Percentiles rank a stretch among this genome's conserved stretches.
These are phyloP conservation scores for Drosophila varians DNA, from an alignment of 1,140 invertebrate genomes.

Conservation along the genomic window DNA sequence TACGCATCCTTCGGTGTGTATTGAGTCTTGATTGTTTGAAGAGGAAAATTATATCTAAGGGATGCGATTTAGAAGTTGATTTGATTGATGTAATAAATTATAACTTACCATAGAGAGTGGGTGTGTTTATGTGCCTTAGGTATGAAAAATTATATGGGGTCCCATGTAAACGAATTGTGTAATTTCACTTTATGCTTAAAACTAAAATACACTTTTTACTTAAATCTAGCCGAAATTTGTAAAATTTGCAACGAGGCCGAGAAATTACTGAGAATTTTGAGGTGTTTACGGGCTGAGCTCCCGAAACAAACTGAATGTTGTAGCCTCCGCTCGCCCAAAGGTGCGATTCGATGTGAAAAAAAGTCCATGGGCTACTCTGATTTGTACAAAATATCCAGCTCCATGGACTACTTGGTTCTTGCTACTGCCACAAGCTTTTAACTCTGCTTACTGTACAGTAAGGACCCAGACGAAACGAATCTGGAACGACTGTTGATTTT, in stretches of 20 bases:
- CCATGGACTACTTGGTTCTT: neutral
- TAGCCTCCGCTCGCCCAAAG: neutral
- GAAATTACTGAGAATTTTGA: slow-evolving; percentile 5
- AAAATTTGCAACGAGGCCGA: neutral
- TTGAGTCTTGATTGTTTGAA: no score
- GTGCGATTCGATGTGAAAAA: neutral
- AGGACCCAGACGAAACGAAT: neutral
- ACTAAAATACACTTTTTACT: neutral
- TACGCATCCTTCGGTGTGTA: no score
- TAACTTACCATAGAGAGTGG: no score
- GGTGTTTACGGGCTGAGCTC: neutral
- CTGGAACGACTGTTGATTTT: slow-evolving; percentile 32
- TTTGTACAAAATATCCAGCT: neutral
- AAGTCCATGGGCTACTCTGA: neutral
- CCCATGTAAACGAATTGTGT: neutral
- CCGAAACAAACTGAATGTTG: slow-evolving; percentile 7
- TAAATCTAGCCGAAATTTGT: slow-evolving; percentile 2
- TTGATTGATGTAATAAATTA: no score
- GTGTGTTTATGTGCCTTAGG: no score
- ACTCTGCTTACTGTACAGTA: no score
- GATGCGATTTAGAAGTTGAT: no score
- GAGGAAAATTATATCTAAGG: no score
- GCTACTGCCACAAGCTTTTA: no score
- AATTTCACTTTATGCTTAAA: neutral
- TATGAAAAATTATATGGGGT: no score